Conservation (phyloP, 1,140 invertebrate species). For the Holotrichia oblita region DNA sequence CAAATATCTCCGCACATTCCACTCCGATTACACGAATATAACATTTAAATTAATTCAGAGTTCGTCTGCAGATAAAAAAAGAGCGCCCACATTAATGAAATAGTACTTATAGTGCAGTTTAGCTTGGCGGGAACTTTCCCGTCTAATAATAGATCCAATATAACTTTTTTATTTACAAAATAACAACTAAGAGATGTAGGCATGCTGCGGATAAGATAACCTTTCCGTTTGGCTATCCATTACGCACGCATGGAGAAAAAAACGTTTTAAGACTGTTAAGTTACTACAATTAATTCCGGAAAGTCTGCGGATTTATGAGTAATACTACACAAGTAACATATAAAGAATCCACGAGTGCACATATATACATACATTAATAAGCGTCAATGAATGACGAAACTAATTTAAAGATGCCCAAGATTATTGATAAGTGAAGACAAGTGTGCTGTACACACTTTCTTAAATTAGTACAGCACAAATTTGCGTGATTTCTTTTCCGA, state of each 20-base stretch:
- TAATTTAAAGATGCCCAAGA: conserved; percentile 24
- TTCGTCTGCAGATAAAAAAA: neutral
- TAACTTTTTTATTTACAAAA: neutral
- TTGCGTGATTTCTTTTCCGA: conserved; percentile 25
- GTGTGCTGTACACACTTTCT: neutral
- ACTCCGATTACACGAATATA: neutral
- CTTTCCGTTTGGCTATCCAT: neutral
- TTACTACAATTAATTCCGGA: conserved; percentile 23
- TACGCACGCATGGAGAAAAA: neutral
- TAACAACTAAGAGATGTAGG: neutral
- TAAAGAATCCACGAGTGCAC: neutral
- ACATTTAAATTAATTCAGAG: neutral
- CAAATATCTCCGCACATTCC: too few relatives aligned
- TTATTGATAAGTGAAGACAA: conserved; percentile 31
- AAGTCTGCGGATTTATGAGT: conserved; percentile 31
- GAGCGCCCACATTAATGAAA: neutral
- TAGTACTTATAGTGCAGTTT: neutral
- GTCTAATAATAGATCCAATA: conserved; percentile 13
- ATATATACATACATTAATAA: neutral
- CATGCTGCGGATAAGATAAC: neutral
- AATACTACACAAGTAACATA: conserved; percentile 1
- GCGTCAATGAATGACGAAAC: conserved; percentile 32
- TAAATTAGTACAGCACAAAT: conserved; percentile 12
- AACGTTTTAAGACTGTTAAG: neutral
- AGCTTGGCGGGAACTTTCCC: neutral